These are phyloP conservation scores for Leptestheria dahalacensis DNA, from an alignment of 1,140 invertebrate species.

Conservation along the genomic window DNA sequence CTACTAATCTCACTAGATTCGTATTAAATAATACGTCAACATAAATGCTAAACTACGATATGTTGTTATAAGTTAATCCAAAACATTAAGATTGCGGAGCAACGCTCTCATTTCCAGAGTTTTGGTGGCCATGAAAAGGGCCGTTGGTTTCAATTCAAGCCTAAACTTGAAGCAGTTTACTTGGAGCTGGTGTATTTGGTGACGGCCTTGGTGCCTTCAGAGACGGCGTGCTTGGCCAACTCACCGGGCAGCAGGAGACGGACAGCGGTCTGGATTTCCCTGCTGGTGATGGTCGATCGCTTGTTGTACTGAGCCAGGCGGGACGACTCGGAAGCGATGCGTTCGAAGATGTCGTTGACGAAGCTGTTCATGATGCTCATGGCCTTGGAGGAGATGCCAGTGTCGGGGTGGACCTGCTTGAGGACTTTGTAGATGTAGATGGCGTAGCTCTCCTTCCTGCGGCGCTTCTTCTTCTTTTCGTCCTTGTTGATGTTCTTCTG, in stretches of 20 bases:
- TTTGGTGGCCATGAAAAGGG: too few species aligned
- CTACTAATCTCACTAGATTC: too few species aligned
- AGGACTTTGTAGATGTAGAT: slow-evolving; percentile 57
- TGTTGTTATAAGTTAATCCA: too few species aligned
- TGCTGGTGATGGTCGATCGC: slow-evolving; percentile 29
- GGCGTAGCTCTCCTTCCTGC: slow-evolving; percentile 48
- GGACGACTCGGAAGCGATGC: slow-evolving; percentile 33
- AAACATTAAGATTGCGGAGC: too few species aligned
- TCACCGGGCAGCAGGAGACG: slow-evolving; percentile 43
- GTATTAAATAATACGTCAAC: too few species aligned
- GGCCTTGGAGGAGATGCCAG: slow-evolving; percentile 40
- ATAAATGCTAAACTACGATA: too few species aligned
- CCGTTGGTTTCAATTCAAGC: background rate
- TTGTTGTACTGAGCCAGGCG: slow-evolving; percentile 37
- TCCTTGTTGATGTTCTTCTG: slow-evolving; percentile 28
- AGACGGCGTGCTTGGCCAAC: slow-evolving; percentile 42
- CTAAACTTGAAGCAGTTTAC: background rate
- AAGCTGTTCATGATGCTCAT: slow-evolving; percentile 52
- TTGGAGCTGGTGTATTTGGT: slow-evolving; percentile 16
- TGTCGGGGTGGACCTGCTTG: slow-evolving; percentile 52
- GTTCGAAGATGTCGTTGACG: slow-evolving; percentile 48
- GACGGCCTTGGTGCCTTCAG: slow-evolving; percentile 29
- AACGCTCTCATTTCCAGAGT: too few species aligned
- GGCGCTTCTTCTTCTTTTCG: slow-evolving; percentile 30
- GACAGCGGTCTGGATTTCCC: slow-evolving; percentile 45